A percentile compares a stretch with the other conserved stretches of the same genome.
Conservation (phyloP, 2,113 vertebrate species). For the Nipponia nippon region DNA sequence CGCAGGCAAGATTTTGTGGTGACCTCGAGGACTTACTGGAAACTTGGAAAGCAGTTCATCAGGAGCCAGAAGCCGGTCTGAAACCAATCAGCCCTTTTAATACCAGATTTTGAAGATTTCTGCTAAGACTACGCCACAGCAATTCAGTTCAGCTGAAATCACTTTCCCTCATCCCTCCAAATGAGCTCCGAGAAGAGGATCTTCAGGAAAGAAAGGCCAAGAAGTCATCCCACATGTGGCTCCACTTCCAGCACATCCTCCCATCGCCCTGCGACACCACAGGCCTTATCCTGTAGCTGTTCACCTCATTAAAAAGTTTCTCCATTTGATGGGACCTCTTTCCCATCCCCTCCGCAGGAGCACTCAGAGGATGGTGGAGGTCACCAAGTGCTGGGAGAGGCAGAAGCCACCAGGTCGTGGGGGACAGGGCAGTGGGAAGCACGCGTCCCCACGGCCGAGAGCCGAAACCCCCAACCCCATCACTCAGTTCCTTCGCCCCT, state of each 20-base stretch:
- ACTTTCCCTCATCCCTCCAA: neutral
- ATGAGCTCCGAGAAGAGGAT: neutral
- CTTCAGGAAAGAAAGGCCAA: neutral
- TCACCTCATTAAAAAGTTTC: neutral
- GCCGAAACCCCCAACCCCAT: neutral
- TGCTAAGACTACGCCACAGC: neutral
- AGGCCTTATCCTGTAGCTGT: too few relatives aligned
- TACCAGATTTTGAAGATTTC: neutral
- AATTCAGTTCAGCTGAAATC: neutral
- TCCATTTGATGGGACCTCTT: neutral
- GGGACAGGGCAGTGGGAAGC: neutral
- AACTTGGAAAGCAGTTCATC: neutral
- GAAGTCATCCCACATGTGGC: rapidly evolving
- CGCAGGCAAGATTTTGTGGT: rapidly evolving
- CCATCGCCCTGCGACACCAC: too few relatives aligned
- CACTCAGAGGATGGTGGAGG: neutral
- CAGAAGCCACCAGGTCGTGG: neutral
- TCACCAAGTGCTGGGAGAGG: neutral
- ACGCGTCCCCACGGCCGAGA: rapidly evolving
- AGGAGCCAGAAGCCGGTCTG: neutral
- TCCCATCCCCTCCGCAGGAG: neutral
- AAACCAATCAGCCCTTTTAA: neutral
- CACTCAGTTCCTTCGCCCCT: rapidly evolving
- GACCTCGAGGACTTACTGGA: neutral
- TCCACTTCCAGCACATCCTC: neutral